These are phyloP conservation scores for Nipponacmea schrenckii DNA, from an alignment of 2,888 invertebrate genomes.

Conservation along the genomic window DNA sequence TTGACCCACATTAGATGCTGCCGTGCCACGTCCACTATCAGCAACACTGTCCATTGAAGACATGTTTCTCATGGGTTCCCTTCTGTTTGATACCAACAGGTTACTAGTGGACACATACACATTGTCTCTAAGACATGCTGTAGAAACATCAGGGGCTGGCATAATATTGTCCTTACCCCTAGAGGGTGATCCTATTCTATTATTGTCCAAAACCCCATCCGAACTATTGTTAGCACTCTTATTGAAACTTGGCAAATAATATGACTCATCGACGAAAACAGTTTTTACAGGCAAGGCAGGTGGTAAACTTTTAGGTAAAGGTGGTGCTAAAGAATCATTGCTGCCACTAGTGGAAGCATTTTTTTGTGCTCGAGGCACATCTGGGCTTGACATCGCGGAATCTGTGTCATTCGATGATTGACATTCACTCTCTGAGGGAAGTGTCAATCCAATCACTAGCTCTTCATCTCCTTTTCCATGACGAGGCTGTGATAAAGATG, in stretches of 20 bases:
- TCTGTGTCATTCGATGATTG: constrained; percentile 60
- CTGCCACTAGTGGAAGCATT: constrained; percentile 27
- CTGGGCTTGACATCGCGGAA: constrained; percentile 42
- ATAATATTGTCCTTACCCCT: constrained; percentile 4
- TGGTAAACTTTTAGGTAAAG: constrained; percentile 27
- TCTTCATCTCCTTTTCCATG: constrained; percentile 42
- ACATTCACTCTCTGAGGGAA: constrained; percentile 54
- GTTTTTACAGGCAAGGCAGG: constrained; percentile 21
- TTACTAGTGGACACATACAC: constrained; percentile 16
- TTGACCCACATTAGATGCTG: constrained; percentile 32
- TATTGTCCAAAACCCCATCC: constrained; percentile 25
- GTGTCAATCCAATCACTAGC: constrained; percentile 48
- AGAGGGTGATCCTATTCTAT: constrained; percentile 11
- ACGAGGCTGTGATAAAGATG: constrained; percentile 31
- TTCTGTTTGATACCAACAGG: not conserved
- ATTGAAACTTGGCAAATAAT: constrained; percentile 37
- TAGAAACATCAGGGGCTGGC: constrained; percentile 3
- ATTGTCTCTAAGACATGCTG: not conserved
- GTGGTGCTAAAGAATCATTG: constrained; percentile 24
- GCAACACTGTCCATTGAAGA: constrained; percentile 36
- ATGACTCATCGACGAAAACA: constrained; percentile 31
- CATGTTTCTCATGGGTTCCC: not conserved
- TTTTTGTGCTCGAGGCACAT: constrained; percentile 32
- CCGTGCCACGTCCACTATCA: constrained; percentile 47
- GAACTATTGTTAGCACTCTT: constrained; percentile 29